Evolutionary conservation across 1,140 invertebrate species (phyloP), one percentile per base, ranked within the genome.

Genomic region (Brachystomella parvula): DNA sequence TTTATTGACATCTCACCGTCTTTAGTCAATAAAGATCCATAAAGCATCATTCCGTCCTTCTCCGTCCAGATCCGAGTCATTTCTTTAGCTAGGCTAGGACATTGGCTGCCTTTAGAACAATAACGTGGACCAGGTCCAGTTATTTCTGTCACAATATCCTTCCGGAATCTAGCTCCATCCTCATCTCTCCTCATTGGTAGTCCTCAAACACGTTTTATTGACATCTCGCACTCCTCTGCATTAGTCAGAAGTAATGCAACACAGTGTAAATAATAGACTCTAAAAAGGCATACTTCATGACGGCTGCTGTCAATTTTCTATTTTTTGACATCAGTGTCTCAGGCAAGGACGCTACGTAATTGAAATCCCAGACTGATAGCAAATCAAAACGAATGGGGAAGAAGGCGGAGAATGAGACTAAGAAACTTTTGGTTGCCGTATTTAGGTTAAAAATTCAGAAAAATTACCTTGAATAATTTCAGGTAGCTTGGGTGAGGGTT

Each of bases 401-500:
- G 35, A 19, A 39, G 19, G 6, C 6, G 35, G 6, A 39, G 35
- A 39, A 39, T 19, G 19, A 9, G 49, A 53, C 24, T 53, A 24
- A 19, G 3, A 53, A 17, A 53, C 12, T 19, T 9, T 9, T 17
- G 12, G 12, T 15, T 17, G 12, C 24, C 21, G 49, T 53, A 17
- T 53, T 44, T 44, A 44, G n/a, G n/a, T n/a, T n/a, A n/a, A n/a
- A n/a, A n/a, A n/a, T n/a, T n/a, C n/a, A n/a, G n/a, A n/a, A n/a
- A n/a, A n/a, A n/a, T n/a, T n/a, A n/a, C n/a, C n/a, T n/a, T n/a
- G n/a, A 44, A 44, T 30, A 28, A 29, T 82, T 79, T 2, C 76
- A 94, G 91, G 90, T 94, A 68, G 92, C 92, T 64, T 94, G 91
- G 89, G 79, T 94, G 62, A 82, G 89, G 67, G 89, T 94, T 63